Base-by-base conservation (phyloP, 2,797 vertebrate genomes). In the Fistularia tabacaria region DNA sequence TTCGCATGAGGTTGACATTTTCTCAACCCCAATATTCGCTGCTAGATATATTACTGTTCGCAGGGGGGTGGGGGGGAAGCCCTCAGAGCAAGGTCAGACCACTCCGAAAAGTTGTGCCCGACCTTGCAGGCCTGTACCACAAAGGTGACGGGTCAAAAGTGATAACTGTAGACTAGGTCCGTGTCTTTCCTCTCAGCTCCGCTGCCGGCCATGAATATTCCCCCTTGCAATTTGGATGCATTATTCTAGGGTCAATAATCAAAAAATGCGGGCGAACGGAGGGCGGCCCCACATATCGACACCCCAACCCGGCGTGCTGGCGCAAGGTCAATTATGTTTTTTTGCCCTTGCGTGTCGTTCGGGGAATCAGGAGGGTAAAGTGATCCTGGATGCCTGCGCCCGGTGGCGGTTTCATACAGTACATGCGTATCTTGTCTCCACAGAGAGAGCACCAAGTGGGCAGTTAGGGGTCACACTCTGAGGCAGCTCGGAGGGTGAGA, bases 71-170 rank as follows among this genome's bases (percentile, higher is more conserved):
- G 74, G 54, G 67, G 59, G 65, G 57, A 73, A 71, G 45, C n/a
- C 78, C 87, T 85, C 60, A 64, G 75, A 88, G 84, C 86, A 89
- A 89, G 87, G 86, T 88, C 83, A 88, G 81, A 66, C 57, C 69
- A 47, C 66, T 74, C 44, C 51, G 65, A 79, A 83, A 55, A 80
- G 80, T 80, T 79, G 61, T 63, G 71, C 42, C 63, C 64, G 65
- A 73, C 78, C 85, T 85, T 1, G 10, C 66, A 80, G 84, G 78
- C 74, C 72, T 66, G 63, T 52, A 73, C 70, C 62, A 59, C 56
- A 37, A 66, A 77, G 81, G 76, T 82, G 80, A 85, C 83, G 82
- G 85, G 84, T 85, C 87, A 87, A 87, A 79, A 72, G 61, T 47
- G 66, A 71, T 72, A 81, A 64, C 65, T 76, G 69, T 61, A 52